Evolutionary conservation across 1,140 invertebrate species (phyloP), one percentile per base, ranked within the genome.

Genomic region (Thalassaphorura encarpata): DNA sequence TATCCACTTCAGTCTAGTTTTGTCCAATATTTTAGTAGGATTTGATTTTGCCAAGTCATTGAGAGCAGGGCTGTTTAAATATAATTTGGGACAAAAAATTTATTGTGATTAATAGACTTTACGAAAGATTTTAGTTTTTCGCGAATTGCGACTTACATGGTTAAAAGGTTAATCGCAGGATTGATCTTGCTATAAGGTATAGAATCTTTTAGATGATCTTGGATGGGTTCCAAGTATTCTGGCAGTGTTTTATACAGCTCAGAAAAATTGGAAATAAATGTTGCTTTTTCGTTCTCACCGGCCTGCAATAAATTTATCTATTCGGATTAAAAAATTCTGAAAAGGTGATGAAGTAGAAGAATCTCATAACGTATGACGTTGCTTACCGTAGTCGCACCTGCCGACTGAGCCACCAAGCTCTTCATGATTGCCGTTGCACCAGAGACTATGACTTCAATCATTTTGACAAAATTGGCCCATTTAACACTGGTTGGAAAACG

Each of bases 1-100:
- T 4, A 56, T 42, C 54, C 54, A 56, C 36, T 56, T 51, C 23
- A 56, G 16, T 45, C 47, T 6, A 24, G 27, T 42, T 18, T 43
- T 40, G 11, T 56, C 47, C 8, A 27, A 26, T 8, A 21, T 11
- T 8, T 23, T 39, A 18, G 47, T 51, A 5, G 54, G 54, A 6
- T 33, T 46, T 15, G 16, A 18, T 18, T 42, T 47, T 5, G 47
- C 33, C 21, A 33, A 56, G 3, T 21, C 31, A 13, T 40, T 50
- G 2, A 39, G 23, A n/a, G 39, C 47, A 15, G 23, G 24, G 15
- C 54, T 56, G 27, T 11, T 40, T 6, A 16, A 51, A 21, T 41
- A 28, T 16, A 11, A n/a, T 28, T 24, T 13, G 13, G 8, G 28
- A 11, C 47, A 23, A 23, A 24, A 21, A 11, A 41, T 52, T 41